Conservation (phyloP, 30 jellyfish, hydroid and myxozoan species). For the Aurelia aurita complex sp. Pacific region DNA sequence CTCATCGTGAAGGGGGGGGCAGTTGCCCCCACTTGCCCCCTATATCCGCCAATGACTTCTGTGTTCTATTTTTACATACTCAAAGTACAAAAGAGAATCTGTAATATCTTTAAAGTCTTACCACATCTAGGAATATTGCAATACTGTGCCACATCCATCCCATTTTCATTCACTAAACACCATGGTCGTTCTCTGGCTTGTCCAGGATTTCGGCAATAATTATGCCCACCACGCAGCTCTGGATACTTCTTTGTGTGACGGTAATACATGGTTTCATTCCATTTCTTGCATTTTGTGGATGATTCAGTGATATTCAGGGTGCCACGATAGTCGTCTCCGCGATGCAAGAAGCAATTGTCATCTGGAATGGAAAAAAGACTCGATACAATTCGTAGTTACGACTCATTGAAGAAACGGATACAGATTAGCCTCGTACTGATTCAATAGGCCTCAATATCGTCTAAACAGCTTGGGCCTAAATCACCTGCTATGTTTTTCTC, state of each 20-base stretch:
- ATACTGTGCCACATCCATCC: constrained; percentile 60
- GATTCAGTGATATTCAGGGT: constrained; percentile 58
- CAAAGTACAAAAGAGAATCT: background rate
- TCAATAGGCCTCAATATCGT: too few relatives aligned
- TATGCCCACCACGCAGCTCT: constrained; percentile 77
- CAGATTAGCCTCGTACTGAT: too few relatives aligned
- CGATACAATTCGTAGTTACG: background rate
- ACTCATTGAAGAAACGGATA: too few relatives aligned
- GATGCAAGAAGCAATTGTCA: constrained; percentile 83
- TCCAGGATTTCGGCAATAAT: constrained; percentile 89
- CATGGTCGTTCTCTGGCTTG: constrained; percentile 79
- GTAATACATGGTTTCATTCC: constrained; percentile 58
- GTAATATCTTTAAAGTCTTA: constrained; percentile 13
- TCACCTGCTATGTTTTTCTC: too few relatives aligned
- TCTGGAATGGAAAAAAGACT: constrained; percentile 36
- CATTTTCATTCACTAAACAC: constrained; percentile 74
- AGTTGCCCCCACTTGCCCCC: background rate
- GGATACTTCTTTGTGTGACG: constrained; percentile 22
- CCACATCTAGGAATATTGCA: constrained; percentile 92
- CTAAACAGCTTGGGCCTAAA: too few relatives aligned
- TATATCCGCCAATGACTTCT: background rate
- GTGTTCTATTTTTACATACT: too few relatives aligned
- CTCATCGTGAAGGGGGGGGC: background rate
- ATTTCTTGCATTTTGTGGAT: constrained; percentile 43
- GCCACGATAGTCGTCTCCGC: constrained; percentile 86